Evolutionary conservation across 2,113 vertebrate genomes (phyloP).

Genomic region (Myotis yumanensis): DNA sequence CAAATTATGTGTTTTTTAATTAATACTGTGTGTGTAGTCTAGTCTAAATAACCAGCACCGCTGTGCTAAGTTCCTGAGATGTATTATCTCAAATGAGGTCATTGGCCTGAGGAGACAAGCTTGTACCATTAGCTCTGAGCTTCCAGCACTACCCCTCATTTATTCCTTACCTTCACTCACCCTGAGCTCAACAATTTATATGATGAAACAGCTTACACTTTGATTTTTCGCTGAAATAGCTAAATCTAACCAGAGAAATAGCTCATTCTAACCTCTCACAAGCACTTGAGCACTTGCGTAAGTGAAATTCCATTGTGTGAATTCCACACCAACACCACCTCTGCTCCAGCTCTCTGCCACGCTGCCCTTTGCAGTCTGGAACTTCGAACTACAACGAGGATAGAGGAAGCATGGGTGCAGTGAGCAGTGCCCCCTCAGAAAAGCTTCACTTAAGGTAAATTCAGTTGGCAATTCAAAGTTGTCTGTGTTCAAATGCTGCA

Average conservation of each 20-base stretch:
- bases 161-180: neutral
- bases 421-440: neutral
- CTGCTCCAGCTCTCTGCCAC: neutral
- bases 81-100: neutral
- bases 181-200: neutral
- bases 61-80: neutral
- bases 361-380: neutral
- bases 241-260: conserved; percentile 49
- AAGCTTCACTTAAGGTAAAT: neutral
- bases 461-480: neutral
- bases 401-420: neutral
- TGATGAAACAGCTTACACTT: conserved; percentile 40
- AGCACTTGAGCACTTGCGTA: conserved; percentile 37
- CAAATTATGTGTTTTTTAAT: conserved; percentile 12
- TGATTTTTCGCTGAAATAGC: conserved; percentile 28
- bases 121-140: neutral
- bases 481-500: neutral
- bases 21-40: neutral
- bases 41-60: neutral
- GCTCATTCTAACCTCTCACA: conserved; percentile 46
- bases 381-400: neutral
- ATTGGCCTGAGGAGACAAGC: neutral
- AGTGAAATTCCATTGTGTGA: conserved; percentile 57
- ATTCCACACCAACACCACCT: neutral
- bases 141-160: neutral